Base-by-base conservation (phyloP, 2,888 invertebrate genomes). In the Mythimna loreyi region DNA sequence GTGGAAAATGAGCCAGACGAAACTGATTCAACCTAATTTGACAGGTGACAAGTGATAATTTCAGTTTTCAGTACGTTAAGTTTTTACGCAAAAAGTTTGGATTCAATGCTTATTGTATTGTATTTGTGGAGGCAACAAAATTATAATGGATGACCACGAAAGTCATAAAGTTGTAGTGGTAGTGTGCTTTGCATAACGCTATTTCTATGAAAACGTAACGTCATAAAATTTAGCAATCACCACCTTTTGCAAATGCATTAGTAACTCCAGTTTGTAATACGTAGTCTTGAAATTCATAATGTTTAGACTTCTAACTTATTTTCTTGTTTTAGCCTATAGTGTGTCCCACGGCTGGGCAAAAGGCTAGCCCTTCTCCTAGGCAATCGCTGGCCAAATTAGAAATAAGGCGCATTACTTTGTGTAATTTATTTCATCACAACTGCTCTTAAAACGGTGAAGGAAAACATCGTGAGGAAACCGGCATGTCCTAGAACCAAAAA, bases 11-110 rank as follows among this genome's bases (percentile, higher is more conserved):
- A 36, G 23, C 23, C 63, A 59, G 53, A 63, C 21, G 7, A 50
- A 33, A 5, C 21, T 16, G n/a, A 55, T 59, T 50, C 53, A 25
- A 43, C 19, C 28, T 53, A 28, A 58, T 47, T 72, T 72, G 76
- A 53, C 75, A 68, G 16, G 1, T 43, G 19, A 68, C 8, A 72
- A 21, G 21, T 36, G 11, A n/a, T 23, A 0, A n/a, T 53, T 47
- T 25, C 5, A 13, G n/a, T 56, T 63, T 33, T 25, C 3, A n/a
- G 8, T 40, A 8, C 4, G 19, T 25, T n/a, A 4, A 11, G 3
- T 13, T 23, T 70, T n/a, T 40, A 13, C 13, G 3, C 16, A 13
- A 13, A 57, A 13, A 47, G 56, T 19, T 19, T 2, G 11, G n/a
- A 4, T 30, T 30, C n/a, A 40, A 16, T 33, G n/a, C n/a, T 65